These are phyloP conservation scores for Diogma glabrata DNA, from an alignment of 2,888 invertebrate genomes.

Conservation along the genomic window DNA sequence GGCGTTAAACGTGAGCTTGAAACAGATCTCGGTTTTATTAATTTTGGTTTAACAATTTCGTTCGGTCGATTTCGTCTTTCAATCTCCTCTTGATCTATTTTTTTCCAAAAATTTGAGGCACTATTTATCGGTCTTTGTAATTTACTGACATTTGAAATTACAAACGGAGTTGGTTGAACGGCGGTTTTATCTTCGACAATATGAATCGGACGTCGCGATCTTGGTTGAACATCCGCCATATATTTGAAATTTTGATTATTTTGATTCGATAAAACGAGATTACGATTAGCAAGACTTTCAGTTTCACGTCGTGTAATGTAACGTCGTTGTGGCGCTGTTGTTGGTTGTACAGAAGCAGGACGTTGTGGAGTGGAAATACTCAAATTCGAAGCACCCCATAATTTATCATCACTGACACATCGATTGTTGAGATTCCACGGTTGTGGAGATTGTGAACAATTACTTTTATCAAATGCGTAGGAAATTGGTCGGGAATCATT, in stretches of 20 bases:
- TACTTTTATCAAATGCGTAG: slow-evolving; percentile 40
- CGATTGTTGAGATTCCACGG: slow-evolving; percentile 24
- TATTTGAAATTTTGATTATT: slow-evolving; percentile 46
- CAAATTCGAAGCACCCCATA: slow-evolving; percentile 28
- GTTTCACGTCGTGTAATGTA: slow-evolving; percentile 16
- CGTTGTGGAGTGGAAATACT: slow-evolving; percentile 28
- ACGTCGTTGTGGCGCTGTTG: slow-evolving; percentile 20
- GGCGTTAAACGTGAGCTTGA: slow-evolving; percentile 26
- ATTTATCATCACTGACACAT: slow-evolving; percentile 36
- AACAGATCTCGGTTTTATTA: slow-evolving; percentile 30
- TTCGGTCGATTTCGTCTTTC: slow-evolving; percentile 31
- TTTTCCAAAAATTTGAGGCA: slow-evolving; percentile 52
- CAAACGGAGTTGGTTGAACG: background rate
- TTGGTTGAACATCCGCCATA: slow-evolving; percentile 57
- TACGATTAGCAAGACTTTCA: background rate
- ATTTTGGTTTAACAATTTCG: slow-evolving; percentile 19
- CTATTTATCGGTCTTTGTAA: slow-evolving; percentile 35
- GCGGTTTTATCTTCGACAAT: slow-evolving; percentile 35
- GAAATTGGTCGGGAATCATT: slow-evolving; percentile 39
- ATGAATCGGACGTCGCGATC: slow-evolving; percentile 61
- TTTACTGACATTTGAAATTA: slow-evolving; percentile 23
- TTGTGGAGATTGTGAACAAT: slow-evolving; percentile 14
- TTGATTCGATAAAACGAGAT: background rate
- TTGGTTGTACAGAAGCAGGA: slow-evolving; percentile 25
- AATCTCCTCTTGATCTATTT: slow-evolving; percentile 44